Evolutionary conservation across 1,140 invertebrate genomes (phyloP), one percentile per base, ranked within the genome.

Genomic region (Diachasmimorpha longicaudata): DNA sequence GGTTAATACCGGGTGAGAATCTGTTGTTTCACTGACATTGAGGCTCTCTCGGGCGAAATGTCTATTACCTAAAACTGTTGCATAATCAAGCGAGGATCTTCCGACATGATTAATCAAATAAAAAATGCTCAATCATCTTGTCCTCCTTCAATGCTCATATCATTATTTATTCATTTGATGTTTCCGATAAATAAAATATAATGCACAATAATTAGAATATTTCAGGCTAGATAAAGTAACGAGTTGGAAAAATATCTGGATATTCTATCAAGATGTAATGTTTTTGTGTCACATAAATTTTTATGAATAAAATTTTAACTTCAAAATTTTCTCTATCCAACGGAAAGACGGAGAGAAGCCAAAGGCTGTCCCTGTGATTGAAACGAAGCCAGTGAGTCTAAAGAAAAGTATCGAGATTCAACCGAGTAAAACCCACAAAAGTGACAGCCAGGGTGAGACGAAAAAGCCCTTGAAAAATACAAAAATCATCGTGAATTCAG

Each of bases 351-450:
- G 81, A 42, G 19, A 75, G 66, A 63, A 74, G 36, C 44, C 42
- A 19, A 66, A 37, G 66, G 66, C 48, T 23, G 58, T 78, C 71
- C 77, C 83, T 23, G 72, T 84, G 16, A 89, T 89, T 68, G 81
- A 87, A 70, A 89, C 87, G 46, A 89, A 88, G 70, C 87, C 87
- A 11, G 81, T 82, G 55, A 75, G 71, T 25, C 78, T 78, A 66
- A 85, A 85, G 76, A 87, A 85, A 75, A 82, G 79, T 70, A 78
- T 80, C 52, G 83, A 87, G 74, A 89, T 88, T 31, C 85, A 87
- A 42, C 85, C 87, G n/a, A 89, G 88, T 79, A 89, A 88, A 74
- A 88, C 86, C 0, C 70, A 84, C 39, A 82, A 83, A 74, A 79
- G 74, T 67, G 78, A 79, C 25, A 79, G 78, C 39, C 74, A 75